Conservation (phyloP, 2,888 invertebrate genomes). For the Sarcophaga caerulescens region DNA sequence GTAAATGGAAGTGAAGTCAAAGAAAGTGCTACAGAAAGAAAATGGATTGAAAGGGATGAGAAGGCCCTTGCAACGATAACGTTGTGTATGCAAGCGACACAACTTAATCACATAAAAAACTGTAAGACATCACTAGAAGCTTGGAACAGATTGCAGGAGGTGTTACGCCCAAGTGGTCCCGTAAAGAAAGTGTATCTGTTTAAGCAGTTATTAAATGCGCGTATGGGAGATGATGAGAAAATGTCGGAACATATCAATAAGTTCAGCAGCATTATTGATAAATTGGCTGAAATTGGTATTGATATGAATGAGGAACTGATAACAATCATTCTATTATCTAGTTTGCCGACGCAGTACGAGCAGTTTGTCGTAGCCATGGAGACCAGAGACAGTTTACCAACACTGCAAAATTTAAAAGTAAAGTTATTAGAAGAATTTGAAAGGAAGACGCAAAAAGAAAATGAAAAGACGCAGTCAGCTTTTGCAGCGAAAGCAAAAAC, state of each 20-base stretch:
- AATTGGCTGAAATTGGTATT: conserved; percentile 30
- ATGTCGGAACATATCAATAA: conserved; percentile 27
- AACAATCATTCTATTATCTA: conserved; percentile 51
- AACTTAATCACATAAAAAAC: conserved; percentile 56
- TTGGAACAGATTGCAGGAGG: conserved; percentile 48
- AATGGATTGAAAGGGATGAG: conserved; percentile 27
- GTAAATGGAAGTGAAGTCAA: background rate
- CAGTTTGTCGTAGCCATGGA: conserved; percentile 60
- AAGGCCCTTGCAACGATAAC: conserved; percentile 52
- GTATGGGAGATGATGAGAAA: conserved; percentile 30
- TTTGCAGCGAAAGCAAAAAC: conserved; percentile 10
- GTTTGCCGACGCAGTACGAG: conserved; percentile 56
- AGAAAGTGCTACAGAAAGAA: background rate
- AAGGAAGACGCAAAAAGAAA: conserved; percentile 25
- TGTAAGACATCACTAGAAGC: conserved; percentile 60
- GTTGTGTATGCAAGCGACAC: conserved; percentile 44
- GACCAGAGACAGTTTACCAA: conserved; percentile 53
- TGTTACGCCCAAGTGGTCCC: conserved; percentile 58
- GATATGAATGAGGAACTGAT: conserved; percentile 19
- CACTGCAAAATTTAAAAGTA: conserved; percentile 55
- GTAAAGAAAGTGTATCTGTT: conserved; percentile 53
- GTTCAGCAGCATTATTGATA: conserved; percentile 35
- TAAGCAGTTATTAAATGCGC: conserved; percentile 52
- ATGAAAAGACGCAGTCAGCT: background rate
- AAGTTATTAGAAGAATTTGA: conserved; percentile 60